Base-by-base conservation (phyloP, 1,140 invertebrate species). In the Hydropsyche tenuis region DNA sequence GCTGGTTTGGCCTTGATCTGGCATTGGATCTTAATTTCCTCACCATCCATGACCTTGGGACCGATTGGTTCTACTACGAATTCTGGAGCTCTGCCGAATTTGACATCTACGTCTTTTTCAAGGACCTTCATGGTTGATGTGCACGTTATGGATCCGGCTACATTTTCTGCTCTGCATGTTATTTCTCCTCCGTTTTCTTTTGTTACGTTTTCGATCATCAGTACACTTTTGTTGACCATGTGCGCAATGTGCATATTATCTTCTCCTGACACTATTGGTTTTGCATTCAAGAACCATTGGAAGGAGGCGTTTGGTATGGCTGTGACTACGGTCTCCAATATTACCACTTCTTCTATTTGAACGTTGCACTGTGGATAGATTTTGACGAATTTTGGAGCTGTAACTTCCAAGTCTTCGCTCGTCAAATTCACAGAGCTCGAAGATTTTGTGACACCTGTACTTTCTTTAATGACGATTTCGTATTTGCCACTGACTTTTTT, bases 41-140 rank as follows among this genome's bases (percentile, higher is more conserved):
- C 94, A 48, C 95, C 94, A 82, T 98, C 96, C 95, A 97, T 98
- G 6, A 97, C 92, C 78, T 91, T 90, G 1, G 92, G 83, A 16
- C 92, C 89, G 56, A 88, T 86, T 63, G 96, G 85, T 78, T 88
- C 88, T 79, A 89, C 89, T 14, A 90, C 85, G 78, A 97, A 95
- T 75, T 88, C 86, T 20, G 95, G 95, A 18, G 92, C 89, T 77
- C 88, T 85, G 20, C 91, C 85, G 23, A 86, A 79, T 0, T 87
- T 83, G 75, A 89, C 85, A 5, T 16, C 25, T 1, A 16, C 18
- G 79, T 90, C 87, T 81, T 87, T 86, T 51, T 91, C 87, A 30
- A 90, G 79, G 30, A 95, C 81, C 76, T 90, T 87, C n/a, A 95
- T 79, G 18, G 88, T 90, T 4, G 94, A 93, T 0, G 94, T 94